Conservation (phyloP, 2,797 vertebrate species). For the Sebastes iracundus region DNA sequence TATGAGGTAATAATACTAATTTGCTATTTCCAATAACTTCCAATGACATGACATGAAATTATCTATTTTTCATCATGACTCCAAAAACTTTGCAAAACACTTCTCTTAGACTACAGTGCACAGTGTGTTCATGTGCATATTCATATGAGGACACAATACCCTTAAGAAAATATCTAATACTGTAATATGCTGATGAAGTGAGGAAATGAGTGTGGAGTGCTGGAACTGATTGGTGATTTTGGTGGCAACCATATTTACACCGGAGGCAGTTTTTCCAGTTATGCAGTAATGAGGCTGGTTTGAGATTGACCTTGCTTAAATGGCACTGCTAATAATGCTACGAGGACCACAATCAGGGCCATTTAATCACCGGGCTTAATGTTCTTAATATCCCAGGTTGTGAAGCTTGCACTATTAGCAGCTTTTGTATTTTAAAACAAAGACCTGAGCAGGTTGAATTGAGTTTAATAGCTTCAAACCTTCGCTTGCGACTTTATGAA, state of each 20-base stretch:
- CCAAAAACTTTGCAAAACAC: background rate
- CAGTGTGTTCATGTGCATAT: background rate
- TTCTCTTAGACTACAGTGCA: background rate
- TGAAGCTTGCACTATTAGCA: slow-evolving; percentile 10
- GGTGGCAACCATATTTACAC: slow-evolving; percentile 7
- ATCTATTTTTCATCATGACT: slow-evolving; percentile 9
- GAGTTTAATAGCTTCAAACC: slow-evolving; percentile 4
- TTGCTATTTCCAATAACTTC: slow-evolving; percentile 1
- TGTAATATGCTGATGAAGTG: slow-evolving; percentile 2
- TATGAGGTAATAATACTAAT: slow-evolving; percentile 10
- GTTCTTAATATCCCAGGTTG: slow-evolving; percentile 36
- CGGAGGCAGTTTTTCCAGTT: slow-evolving; percentile 46
- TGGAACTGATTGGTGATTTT: slow-evolving; percentile 34
- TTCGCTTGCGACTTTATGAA: slow-evolving; percentile 2
- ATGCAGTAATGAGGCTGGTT: slow-evolving; percentile 64
- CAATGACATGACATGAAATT: background rate
- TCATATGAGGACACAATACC: background rate
- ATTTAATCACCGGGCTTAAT: slow-evolving; percentile 69
- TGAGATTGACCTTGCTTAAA: slow-evolving; percentile 78
- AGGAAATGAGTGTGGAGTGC: background rate
- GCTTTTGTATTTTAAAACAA: slow-evolving; percentile 35
- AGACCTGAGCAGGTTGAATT: slow-evolving; percentile 14
- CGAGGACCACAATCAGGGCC: slow-evolving; percentile 53
- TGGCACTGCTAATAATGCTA: slow-evolving; percentile 72
- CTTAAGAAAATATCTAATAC: slow-evolving; percentile 8